Evolutionary conservation across 2,797 vertebrate species (phyloP).

Genomic region (Euthynnus affinis): DNA sequence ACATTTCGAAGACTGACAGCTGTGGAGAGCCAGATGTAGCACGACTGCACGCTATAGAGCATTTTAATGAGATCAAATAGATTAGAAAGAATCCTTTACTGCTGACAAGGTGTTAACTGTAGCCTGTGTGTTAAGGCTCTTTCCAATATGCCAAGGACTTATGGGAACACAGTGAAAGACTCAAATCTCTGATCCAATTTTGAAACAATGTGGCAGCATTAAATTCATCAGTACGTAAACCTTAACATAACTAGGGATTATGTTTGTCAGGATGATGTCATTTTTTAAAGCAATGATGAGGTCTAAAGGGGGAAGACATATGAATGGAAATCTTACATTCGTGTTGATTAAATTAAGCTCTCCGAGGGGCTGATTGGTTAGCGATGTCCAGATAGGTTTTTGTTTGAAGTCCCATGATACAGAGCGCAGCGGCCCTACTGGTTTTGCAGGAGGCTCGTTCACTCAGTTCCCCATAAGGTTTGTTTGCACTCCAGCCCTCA

Average conservation of each 20-base stretch:
- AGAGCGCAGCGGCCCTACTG: not conserved
- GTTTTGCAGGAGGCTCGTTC: slow-evolving; percentile 50
- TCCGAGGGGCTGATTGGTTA: slow-evolving; percentile 33
- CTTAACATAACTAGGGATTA: slow-evolving; percentile 32
- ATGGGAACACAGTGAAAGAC: slow-evolving; percentile 35
- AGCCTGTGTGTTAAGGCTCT: slow-evolving; percentile 40
- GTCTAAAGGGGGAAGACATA: slow-evolving; percentile 12
- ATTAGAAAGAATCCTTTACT: slow-evolving; percentile 77
- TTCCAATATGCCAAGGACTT: slow-evolving; percentile 55
- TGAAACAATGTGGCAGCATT: slow-evolving; percentile 37
- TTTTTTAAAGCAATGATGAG: slow-evolving; percentile 40
- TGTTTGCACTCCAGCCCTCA: slow-evolving; percentile 69
- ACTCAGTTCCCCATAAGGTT: slow-evolving; percentile 52
- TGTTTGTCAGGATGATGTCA: slow-evolving; percentile 34
- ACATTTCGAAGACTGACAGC: slow-evolving; percentile 34
- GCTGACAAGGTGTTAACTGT: slow-evolving; percentile 74
- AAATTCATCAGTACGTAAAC: slow-evolving; percentile 53
- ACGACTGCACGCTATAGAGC: slow-evolving; percentile 34
- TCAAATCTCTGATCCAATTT: slow-evolving; percentile 55
- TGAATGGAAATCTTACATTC: slow-evolving; percentile 19
- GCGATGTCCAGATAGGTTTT: slow-evolving; percentile 25
- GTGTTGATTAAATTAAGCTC: slow-evolving; percentile 59
- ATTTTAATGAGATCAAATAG: slow-evolving; percentile 74
- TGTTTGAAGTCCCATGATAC: slow-evolving; percentile 45
- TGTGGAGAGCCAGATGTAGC: slow-evolving; percentile 18